Percentiles rank a stretch among this genome's conserved stretches.
These are phyloP conservation scores for Ariolimax columbianus DNA, from an alignment of 2,888 invertebrate species.

Conservation along the genomic window DNA sequence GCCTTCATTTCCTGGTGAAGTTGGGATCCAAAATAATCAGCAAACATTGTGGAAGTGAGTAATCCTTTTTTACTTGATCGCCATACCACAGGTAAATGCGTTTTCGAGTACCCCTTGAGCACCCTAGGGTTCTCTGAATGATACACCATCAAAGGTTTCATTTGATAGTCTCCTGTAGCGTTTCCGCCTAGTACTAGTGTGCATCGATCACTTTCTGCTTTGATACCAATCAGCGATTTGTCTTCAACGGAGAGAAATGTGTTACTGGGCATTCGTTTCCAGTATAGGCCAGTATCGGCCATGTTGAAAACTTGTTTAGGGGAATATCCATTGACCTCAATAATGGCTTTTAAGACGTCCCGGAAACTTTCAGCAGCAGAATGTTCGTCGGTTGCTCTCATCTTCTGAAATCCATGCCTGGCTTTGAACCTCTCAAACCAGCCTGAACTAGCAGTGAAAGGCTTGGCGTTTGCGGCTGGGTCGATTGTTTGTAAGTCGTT, in stretches of 20 bases:
- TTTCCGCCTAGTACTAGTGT: conserved; percentile 43
- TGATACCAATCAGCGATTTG: neutral
- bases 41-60: conserved; percentile 41
- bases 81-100: conserved; percentile 45
- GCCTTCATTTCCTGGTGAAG: conserved; percentile 37
- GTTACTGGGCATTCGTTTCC: conserved; percentile 44
- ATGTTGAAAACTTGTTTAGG: conserved; percentile 47
- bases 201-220: neutral
- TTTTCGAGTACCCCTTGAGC: conserved; percentile 20
- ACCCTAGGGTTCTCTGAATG: conserved; percentile 30
- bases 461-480: neutral
- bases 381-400: conserved; percentile 6
- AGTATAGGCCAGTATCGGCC: conserved; percentile 49
- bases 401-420: neutral
- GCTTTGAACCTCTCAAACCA: conserved; percentile 46
- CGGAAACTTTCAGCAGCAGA: conserved; percentile 27
- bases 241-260: conserved; percentile 15
- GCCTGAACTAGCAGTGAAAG: conserved; percentile 33
- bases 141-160: conserved; percentile 49
- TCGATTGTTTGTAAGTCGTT: neutral
- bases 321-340: conserved; percentile 41
- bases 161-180: conserved; percentile 37
- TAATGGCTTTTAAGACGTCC: neutral
- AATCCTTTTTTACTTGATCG: conserved; percentile 37
- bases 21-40: conserved; percentile 32